Evolutionary conservation across 2,888 invertebrate species (phyloP), one percentile per base, ranked within the genome.

Genomic region (Lasioglossum pauxillum): DNA sequence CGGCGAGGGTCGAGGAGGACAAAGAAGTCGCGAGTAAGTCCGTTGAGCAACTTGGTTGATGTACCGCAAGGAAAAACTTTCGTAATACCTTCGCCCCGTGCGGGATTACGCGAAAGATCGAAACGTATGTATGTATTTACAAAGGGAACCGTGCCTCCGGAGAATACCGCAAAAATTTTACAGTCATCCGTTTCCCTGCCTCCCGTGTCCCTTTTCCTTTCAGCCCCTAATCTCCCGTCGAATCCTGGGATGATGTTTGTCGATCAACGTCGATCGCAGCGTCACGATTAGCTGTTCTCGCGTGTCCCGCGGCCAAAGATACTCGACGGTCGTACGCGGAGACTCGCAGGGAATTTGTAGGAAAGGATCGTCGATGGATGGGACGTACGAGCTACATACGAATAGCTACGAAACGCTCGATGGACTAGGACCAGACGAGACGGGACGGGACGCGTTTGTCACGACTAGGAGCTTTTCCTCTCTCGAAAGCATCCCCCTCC

Each of bases 101-200:
- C 90, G 89, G 94, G 94, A 94, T 94, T 95, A 94, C 94, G 90
- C 88, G 85, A 90, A 90, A 93, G 93, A 95, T 95, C 94, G 94
- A 93, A 95, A 94, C 92, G 93, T 94, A 94, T 92, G 93, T 93
- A 90, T 92, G 92, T 94, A 93, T 93, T 93, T 93, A 92, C 91
- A 88, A 91, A 92, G 87, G 90, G 85, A 83, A 85, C 87, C 85
- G 77, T 89, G 88, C 86, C 90, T 86, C 86, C 84, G 77, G 85
- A 85, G 89, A 88, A 83, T 82, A 85, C 88, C 83, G 80, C 77
- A 67, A 81, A 78, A 67, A 38, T 67, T 75, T 85, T 80, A 75
- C 84, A 53, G 75, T 78, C 81, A 89, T 84, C 76, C 85, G 71
- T 84, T 80, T 78, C 67, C 27, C 78, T 75, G 57, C 80, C 72